These are phyloP conservation scores for Willowsia nigromaculata DNA, from an alignment of 2,888 invertebrate species.

Conservation along the genomic window DNA sequence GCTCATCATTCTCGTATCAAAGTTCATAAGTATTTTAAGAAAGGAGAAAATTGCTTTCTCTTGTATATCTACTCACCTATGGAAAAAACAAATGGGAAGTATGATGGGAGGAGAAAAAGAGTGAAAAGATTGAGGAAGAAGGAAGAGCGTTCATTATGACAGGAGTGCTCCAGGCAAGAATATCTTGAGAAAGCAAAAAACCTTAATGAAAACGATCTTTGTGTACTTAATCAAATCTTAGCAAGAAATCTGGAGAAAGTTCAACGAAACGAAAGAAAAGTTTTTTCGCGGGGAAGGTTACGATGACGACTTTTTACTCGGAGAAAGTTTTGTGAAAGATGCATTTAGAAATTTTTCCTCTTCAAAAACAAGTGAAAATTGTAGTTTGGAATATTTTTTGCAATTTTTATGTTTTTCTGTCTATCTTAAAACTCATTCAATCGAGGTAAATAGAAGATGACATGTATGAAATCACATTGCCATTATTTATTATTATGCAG, in stretches of 20 bases:
- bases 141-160: not conserved
- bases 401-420: not conserved
- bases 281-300: too few relatives aligned
- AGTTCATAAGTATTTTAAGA: not conserved
- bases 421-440: not conserved
- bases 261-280: not conserved
- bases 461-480: slow-evolving; percentile 18
- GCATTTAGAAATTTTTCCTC: not conserved
- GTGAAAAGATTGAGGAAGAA: not conserved
- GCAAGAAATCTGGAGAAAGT: not conserved
- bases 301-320: too few relatives aligned
- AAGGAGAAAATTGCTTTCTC: not conserved
- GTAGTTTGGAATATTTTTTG: not conserved
- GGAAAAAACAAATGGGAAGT: too few relatives aligned
- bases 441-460: not conserved
- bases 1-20: not conserved
- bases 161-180: not conserved
- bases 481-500: slow-evolving; percentile 19
- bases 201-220: not conserved
- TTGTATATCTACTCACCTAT: too few relatives aligned
- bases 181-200: too few relatives aligned
- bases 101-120: not conserved
- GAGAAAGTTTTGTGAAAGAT: too few relatives aligned
- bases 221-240: not conserved
- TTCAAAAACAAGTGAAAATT: not conserved